Evolutionary conservation across 2,113 vertebrate species (phyloP).

Genomic region (Pomatorhinus ruficollis): DNA sequence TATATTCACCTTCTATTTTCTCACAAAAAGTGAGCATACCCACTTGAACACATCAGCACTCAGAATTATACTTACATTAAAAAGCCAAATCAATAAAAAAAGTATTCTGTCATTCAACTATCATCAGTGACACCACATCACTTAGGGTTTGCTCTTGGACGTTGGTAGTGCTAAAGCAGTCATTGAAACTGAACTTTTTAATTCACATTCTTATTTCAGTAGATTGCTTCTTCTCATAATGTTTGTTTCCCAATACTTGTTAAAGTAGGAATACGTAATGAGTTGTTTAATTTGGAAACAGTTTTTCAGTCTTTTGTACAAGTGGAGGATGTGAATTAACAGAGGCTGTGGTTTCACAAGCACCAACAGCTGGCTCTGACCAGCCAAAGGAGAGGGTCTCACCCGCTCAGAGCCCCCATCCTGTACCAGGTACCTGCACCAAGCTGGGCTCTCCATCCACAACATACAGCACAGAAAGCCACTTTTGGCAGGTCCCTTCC

Average conservation of each 20-base stretch:
- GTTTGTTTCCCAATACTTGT: neutral
- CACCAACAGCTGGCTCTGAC: neutral
- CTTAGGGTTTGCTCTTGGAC: neutral
- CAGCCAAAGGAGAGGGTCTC: neutral
- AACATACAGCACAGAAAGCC: neutral
- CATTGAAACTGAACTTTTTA: neutral
- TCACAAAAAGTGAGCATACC: neutral
- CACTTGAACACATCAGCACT: neutral
- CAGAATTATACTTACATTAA: neutral
- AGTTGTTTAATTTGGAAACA: neutral
- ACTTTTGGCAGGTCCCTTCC: neutral
- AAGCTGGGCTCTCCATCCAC: neutral
- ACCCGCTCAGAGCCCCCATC: accelerated
- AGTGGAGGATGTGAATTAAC: neutral
- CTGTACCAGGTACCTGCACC: neutral
- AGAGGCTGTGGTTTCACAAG: neutral
- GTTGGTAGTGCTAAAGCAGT: neutral
- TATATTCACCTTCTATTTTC: neutral
- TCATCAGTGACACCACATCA: neutral
- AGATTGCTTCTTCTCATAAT: neutral
- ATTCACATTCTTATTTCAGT: neutral
- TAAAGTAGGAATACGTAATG: neutral
- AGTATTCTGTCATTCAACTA: neutral
- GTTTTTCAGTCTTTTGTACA: neutral
- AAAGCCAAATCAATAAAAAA: neutral